phyloP scores from a whole-genome alignment of 2,797 vertebrate species.

The Buceros bicornis region DNA sequence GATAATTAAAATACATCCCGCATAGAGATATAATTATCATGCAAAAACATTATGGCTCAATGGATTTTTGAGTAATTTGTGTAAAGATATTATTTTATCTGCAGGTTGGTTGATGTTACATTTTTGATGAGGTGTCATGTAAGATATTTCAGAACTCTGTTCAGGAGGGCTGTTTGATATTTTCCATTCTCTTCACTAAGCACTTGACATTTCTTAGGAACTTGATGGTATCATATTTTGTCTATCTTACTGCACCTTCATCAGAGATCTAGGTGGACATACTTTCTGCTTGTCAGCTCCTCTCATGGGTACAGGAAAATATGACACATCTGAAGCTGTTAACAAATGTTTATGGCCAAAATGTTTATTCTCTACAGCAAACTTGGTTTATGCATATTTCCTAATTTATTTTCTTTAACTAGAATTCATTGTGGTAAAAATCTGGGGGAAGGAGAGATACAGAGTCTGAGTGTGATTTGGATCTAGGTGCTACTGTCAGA shows the following conservation, averaged over 20 bases:
- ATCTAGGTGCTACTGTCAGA: background rate
- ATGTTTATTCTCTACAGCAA: background rate
- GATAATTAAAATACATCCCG: background rate
- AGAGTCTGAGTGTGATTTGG: background rate
- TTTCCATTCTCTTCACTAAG: background rate
- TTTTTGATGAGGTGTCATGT: background rate
- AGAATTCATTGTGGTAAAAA: background rate
- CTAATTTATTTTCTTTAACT: background rate
- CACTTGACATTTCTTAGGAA: background rate
- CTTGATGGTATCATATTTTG: background rate
- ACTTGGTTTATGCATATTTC: background rate
- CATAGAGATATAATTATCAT: background rate
- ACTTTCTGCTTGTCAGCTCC: background rate
- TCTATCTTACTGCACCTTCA: background rate
- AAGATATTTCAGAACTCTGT: background rate
- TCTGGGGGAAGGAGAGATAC: background rate
- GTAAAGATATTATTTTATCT: background rate
- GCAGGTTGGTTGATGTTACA: background rate
- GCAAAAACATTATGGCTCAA: background rate
- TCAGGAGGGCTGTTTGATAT: background rate
- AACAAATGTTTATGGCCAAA: background rate
- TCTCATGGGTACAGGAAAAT: background rate
- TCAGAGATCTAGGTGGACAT: background rate
- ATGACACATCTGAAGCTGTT: background rate
- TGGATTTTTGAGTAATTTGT: background rate